Evolutionary conservation across 2,113 vertebrate genomes (phyloP).

Genomic region (Galbula dea): DNA sequence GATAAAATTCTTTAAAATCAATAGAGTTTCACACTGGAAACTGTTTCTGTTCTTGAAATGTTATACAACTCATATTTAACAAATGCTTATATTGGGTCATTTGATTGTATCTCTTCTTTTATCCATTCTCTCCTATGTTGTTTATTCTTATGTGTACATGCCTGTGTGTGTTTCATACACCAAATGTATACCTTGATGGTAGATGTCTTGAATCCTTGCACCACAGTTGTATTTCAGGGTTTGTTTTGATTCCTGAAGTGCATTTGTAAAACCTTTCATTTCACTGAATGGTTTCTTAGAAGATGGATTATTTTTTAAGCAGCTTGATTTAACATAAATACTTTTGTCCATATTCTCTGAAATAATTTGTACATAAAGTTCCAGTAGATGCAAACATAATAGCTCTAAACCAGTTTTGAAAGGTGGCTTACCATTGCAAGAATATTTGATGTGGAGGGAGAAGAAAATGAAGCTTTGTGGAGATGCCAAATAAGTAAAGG

Average conservation of each 20-base stretch:
- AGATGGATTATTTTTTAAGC: neutral
- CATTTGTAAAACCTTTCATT: neutral
- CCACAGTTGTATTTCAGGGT: neutral
- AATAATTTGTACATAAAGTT: neutral
- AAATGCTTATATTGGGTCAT: neutral
- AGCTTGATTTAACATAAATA: neutral
- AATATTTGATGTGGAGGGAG: neutral
- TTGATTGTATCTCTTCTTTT: neutral
- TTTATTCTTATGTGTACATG: constrained; percentile 54
- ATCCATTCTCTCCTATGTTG: neutral
- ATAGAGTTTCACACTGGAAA: neutral
- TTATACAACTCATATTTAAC: neutral
- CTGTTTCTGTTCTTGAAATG: neutral
- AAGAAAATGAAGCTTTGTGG: neutral
- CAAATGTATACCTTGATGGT: neutral
- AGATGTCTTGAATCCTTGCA: neutral
- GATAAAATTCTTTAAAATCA: neutral
- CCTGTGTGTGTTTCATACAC: constrained; percentile 21
- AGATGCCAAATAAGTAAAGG: neutral
- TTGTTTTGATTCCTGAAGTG: neutral
- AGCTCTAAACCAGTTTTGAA: neutral
- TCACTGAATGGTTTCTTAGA: neutral
- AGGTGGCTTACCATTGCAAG: neutral
- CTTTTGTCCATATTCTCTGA: neutral
- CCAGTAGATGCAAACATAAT: neutral